phyloP scores from a whole-genome alignment of 2,888 invertebrate genomes.

The Scotopteryx bipunctaria region DNA sequence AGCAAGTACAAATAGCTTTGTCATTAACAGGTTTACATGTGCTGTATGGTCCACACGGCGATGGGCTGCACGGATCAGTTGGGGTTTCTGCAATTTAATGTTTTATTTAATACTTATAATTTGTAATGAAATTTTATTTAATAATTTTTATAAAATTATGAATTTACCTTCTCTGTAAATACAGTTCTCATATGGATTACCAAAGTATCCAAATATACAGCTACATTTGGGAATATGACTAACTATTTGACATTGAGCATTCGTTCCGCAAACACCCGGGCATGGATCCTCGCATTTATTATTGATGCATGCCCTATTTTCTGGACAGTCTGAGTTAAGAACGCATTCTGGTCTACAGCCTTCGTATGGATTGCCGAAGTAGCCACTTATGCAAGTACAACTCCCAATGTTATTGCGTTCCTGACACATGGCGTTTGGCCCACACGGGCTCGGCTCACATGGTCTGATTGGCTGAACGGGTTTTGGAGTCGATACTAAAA shows the following conservation, averaged over 20 bases:
- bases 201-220: constrained; percentile 86
- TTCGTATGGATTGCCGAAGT: constrained; percentile 87
- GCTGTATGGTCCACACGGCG: constrained; percentile 91
- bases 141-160: no score
- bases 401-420: constrained; percentile 86
- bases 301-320: constrained; percentile 85
- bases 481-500: constrained; percentile 47
- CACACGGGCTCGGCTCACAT: constrained; percentile 86
- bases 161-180: constrained; percentile 62
- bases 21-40: constrained; percentile 85
- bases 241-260: constrained; percentile 88
- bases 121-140: no score
- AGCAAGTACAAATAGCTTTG: constrained; percentile 88
- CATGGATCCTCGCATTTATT: constrained; percentile 89
- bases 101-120: no score
- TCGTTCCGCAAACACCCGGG: constrained; percentile 89
- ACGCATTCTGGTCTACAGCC: constrained; percentile 89
- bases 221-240: constrained; percentile 90
- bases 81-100: constrained; percentile 58
- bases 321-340: constrained; percentile 86
- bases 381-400: constrained; percentile 87
- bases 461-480: constrained; percentile 62
- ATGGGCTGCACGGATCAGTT: constrained; percentile 87
- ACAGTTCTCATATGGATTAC: constrained; percentile 86
- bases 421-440: constrained; percentile 86